Base-by-base conservation (phyloP, 2,888 invertebrate species). In the Drosophila mulleri region DNA sequence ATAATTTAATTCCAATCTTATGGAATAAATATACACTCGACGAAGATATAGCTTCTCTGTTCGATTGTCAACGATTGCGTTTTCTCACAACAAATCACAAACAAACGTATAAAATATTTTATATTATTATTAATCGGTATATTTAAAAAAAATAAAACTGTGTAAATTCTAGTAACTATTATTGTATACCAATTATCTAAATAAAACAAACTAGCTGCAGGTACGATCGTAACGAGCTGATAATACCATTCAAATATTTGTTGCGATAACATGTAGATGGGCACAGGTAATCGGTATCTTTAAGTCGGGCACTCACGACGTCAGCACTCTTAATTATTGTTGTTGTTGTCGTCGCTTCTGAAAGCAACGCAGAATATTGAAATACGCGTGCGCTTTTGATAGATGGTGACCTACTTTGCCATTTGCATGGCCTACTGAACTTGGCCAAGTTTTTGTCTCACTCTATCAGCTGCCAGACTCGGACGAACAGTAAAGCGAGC, bases 341-440 rank as follows among this genome's bases (percentile, higher is more conserved):
- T 50, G 37, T 37, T 50, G 37, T 37, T 53, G 41, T 29, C 37
- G 37, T 20, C 50, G 29, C 26, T 56, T 57, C 53, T 48, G 61
- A 68, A 68, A 65, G 58, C 52, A 53, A 11, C 50, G 53, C 65
- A 61, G 41, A 65, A 64, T 77, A 75, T 76, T 77, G 63, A 72
- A 75, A 75, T 72, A 61, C 63, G 64, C 61, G 67, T 78, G 75
- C 61, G 75, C 64, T 78, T 82, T 85, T 82, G 83, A 75, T 81
- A 83, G 80, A 85, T 92, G 80, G 83, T 92, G 92, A 92, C 92
- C 92, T 89, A 92, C 90, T 92, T 92, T 84, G 76, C 81, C 88
- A 91, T 91, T 91, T 91, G 90, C 91, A 92, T 93, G 92, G 92
- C 93, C 93, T 92, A 93, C 92, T 93, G 93, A 92, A 93, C 93